Percentiles rank a stretch among this genome's conserved stretches.
Conservation (phyloP, 2,113 vertebrate species). For the Monopterus albus region DNA sequence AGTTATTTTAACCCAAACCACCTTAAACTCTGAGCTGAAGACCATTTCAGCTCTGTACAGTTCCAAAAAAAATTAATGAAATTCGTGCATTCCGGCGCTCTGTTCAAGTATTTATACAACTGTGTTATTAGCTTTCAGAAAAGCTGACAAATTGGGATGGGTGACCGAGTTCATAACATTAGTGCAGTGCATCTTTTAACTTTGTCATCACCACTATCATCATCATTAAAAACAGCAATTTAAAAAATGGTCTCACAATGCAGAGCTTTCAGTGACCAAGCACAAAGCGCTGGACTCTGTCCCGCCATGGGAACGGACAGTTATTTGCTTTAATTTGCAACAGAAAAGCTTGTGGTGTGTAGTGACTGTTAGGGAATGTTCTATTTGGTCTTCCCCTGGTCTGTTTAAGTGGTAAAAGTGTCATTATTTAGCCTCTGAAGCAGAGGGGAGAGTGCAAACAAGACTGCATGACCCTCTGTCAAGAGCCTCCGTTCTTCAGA, state of each 20-base stretch:
- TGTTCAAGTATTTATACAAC: not conserved
- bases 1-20: slow-evolving; percentile 9
- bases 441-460: slow-evolving; percentile 93
- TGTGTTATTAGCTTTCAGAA: not conserved
- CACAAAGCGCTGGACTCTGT: slow-evolving; percentile 68
- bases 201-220: not conserved
- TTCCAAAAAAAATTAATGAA: not conserved
- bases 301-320: slow-evolving; percentile 81
- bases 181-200: no score
- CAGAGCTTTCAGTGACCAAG: slow-evolving; percentile 1
- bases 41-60: not conserved
- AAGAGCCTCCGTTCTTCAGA: slow-evolving; percentile 86
- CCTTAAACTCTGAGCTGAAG: not conserved
- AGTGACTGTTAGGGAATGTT: slow-evolving; percentile 92
- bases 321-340: slow-evolving; percentile 88
- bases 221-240: not conserved
- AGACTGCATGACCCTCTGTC: slow-evolving; percentile 86
- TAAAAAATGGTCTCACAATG: not conserved
- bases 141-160: not conserved
- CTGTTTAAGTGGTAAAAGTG: slow-evolving; percentile 95
- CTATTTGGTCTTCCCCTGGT: slow-evolving; percentile 86
- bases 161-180: not conserved
- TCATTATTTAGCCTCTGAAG: slow-evolving; percentile 90
- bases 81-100: not conserved
- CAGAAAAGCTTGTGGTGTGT: slow-evolving; percentile 87